Conservation (phyloP, 2,888 invertebrate species). For the Nyleta sp. region DNA sequence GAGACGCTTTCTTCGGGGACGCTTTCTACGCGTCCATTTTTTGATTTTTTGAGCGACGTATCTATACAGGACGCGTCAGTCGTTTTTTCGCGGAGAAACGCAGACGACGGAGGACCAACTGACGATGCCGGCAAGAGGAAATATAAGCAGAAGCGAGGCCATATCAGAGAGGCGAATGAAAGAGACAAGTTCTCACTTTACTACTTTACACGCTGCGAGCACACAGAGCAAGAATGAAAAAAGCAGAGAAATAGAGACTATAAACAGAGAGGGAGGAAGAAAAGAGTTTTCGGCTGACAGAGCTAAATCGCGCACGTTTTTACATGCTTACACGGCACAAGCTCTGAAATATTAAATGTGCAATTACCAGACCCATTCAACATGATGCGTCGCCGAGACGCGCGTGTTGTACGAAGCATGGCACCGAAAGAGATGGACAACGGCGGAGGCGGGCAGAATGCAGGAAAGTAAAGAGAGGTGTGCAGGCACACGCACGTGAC, state of each 20-base stretch:
- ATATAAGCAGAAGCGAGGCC: constrained; percentile 44
- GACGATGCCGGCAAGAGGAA: constrained; percentile 47
- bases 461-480: constrained; percentile 55
- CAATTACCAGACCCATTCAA: constrained; percentile 82
- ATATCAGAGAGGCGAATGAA: constrained; percentile 61
- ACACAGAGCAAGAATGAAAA: constrained; percentile 69
- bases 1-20: constrained; percentile 15
- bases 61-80: constrained; percentile 47
- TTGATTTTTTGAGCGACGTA: constrained; percentile 37
- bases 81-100: constrained; percentile 48
- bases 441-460: constrained; percentile 12
- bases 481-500: constrained; percentile 70
- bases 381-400: constrained; percentile 77
- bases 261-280: constrained; percentile 67
- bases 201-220: constrained; percentile 72
- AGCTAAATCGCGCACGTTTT: constrained; percentile 77
- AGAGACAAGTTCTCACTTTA: constrained; percentile 74
- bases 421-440: constrained; percentile 55
- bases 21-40: constrained; percentile 20
- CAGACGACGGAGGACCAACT: constrained; percentile 47
- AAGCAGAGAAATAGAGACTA: constrained; percentile 64
- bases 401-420: constrained; percentile 61
- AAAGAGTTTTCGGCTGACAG: constrained; percentile 68
- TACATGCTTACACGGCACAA: constrained; percentile 78
- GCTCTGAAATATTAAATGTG: constrained; percentile 82